phyloP scores from a whole-genome alignment of 2,113 vertebrate genomes.

The Vireo altiloquus region DNA sequence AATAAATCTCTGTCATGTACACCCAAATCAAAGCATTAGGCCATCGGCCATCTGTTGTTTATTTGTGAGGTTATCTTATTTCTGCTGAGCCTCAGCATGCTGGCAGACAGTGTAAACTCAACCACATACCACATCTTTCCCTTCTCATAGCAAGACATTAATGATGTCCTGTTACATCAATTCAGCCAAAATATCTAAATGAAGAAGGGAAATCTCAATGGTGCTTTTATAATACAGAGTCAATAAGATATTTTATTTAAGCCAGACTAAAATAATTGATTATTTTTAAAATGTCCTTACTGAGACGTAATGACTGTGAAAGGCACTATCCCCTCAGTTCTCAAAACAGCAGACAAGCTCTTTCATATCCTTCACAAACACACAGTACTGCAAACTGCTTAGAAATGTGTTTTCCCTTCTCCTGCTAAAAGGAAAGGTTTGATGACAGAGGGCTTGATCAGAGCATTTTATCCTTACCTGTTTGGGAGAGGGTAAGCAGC shows the following conservation, averaged over 20 bases:
- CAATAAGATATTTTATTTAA: constrained; percentile 30
- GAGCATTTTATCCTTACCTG: not conserved
- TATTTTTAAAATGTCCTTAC: constrained; percentile 55
- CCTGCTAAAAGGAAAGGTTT: not conserved
- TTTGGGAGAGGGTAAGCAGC: not conserved
- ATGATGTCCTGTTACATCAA: constrained; percentile 51
- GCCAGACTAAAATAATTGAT: constrained; percentile 61
- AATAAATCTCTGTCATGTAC: constrained; percentile 46
- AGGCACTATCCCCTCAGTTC: not conserved
- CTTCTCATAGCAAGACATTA: not conserved
- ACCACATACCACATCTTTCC: not conserved
- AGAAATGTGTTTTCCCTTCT: not conserved
- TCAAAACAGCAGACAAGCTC: not conserved
- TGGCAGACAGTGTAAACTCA: not conserved
- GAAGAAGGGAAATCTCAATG: not conserved
- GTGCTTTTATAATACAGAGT: constrained; percentile 20
- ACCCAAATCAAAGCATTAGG: constrained; percentile 48
- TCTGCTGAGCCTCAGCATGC: constrained; percentile 31
- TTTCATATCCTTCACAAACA: not conserved
- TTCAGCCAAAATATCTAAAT: constrained; percentile 1
- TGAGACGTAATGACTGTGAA: not conserved
- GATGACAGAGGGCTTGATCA: not conserved
- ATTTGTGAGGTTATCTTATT: constrained; percentile 43
- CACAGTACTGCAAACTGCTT: not conserved
- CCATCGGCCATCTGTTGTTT: constrained; percentile 55